Conservation (phyloP, 2,888 invertebrate species). For the Pachliopta kotzebuea region DNA sequence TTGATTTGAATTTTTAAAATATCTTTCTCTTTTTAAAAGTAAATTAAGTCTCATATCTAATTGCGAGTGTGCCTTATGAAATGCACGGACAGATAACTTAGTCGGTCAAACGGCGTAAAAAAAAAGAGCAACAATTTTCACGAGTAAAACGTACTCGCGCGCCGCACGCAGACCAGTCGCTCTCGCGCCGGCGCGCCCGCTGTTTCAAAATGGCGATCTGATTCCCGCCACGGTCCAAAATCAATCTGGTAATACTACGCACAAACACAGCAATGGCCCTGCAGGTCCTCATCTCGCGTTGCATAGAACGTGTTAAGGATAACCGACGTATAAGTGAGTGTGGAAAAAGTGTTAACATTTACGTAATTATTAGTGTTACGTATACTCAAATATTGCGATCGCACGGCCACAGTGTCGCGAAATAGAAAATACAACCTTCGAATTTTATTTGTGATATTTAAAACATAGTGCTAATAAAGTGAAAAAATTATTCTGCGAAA, state of each 20-base stretch:
- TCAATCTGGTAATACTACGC: neutral
- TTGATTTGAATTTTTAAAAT: no score
- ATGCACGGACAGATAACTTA: slow-evolving; percentile 31
- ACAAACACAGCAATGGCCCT: slow-evolving; percentile 21
- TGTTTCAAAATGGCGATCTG: slow-evolving; percentile 30
- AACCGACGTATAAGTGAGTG: slow-evolving; percentile 30
- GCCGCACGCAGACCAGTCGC: slow-evolving; percentile 29
- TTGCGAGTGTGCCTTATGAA: slow-evolving; percentile 27
- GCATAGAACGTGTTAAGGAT: slow-evolving; percentile 29
- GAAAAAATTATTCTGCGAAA: neutral
- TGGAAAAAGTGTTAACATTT: slow-evolving; percentile 18
- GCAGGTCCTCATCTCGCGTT: slow-evolving; percentile 23
- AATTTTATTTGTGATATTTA: slow-evolving; percentile 1
- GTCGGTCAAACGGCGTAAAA: slow-evolving; percentile 29
- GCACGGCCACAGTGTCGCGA: slow-evolving; percentile 15
- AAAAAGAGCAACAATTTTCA: slow-evolving; percentile 30
- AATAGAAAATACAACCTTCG: slow-evolving; percentile 28
- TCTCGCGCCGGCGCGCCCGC: slow-evolving; percentile 31
- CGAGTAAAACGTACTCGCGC: slow-evolving; percentile 31
- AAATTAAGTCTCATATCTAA: slow-evolving; percentile 17
- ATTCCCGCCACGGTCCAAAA: slow-evolving; percentile 29
- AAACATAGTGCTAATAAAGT: neutral
- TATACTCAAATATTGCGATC: slow-evolving; percentile 9
- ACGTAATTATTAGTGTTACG: slow-evolving; percentile 19
- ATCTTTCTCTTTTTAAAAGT: slow-evolving; percentile 6